Evolutionary conservation across 37 sponge, comb jelly and placozoan genomes (phyloP).

Genomic region (Mnemiopsis leidyi): DNA sequence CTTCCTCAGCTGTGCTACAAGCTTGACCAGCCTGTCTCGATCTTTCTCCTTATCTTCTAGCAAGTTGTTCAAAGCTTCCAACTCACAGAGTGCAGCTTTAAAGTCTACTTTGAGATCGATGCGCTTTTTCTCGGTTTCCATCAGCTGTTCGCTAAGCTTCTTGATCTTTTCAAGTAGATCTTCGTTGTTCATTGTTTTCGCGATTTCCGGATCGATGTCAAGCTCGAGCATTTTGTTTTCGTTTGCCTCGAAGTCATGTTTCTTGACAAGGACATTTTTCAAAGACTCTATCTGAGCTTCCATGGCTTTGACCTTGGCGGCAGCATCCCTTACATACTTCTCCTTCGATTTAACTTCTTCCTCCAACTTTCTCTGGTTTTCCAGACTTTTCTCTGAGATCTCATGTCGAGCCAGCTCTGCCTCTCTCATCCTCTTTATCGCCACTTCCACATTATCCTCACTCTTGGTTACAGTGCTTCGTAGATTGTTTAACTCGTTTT

Average conservation of each 20-base stretch:
- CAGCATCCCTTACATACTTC: constrained; percentile 41
- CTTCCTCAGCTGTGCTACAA: constrained; percentile 47
- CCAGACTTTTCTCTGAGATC: constrained; percentile 24
- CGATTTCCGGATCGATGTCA: constrained; percentile 60
- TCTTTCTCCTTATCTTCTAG: constrained; percentile 32
- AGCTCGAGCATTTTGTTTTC: constrained; percentile 38
- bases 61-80: constrained; percentile 50
- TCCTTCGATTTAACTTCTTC: constrained; percentile 16
- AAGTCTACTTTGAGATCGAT: constrained; percentile 63
- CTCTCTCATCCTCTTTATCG: constrained; percentile 54
- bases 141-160: not conserved
- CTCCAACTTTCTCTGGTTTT: constrained; percentile 24
- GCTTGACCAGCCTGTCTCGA: constrained; percentile 22
- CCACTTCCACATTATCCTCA: constrained; percentile 26
- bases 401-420: constrained; percentile 56
- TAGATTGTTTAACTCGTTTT: not conserved
- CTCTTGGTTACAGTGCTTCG: not conserved
- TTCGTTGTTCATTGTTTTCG: constrained; percentile 53
- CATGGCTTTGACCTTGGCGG: constrained; percentile 62
- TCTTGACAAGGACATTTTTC: constrained; percentile 59
- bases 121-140: constrained; percentile 2
- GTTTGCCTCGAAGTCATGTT: constrained; percentile 28
- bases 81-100: constrained; percentile 55
- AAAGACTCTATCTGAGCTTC: constrained; percentile 49
- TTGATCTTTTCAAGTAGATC: constrained; percentile 1